Base-by-base conservation (phyloP, 2,797 vertebrate genomes). In the Sandelia bainsii region DNA sequence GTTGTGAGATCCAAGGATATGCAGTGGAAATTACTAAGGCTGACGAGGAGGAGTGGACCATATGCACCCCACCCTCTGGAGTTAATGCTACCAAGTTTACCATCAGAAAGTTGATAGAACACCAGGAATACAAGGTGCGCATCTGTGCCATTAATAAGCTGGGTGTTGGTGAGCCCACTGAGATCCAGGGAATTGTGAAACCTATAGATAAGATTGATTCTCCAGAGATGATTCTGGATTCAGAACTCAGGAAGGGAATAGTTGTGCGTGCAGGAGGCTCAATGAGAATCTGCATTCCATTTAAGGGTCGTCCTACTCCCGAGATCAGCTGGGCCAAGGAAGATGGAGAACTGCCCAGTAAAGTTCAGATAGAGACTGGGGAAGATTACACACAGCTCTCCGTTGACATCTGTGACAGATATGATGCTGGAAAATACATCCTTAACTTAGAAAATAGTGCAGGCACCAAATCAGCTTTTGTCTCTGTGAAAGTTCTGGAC, bases 41-140 rank as follows among this genome's bases (percentile, higher is more conserved):
- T 72, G 97, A 99, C 73, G 98, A 99, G 89, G 98, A 98, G 83
- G 98, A 99, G 82, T 99, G 98, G 98, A 92, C 90, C 0, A 93
- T 97, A 81, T 96, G 95, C 87, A 98, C 97, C 62, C 97, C 97
- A 87, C 95, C 96, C 51, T 93, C 94, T 75, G 98, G 98, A 70
- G 79, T 99, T 69, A 94, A 80, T 77, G 90, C 91, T 69, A 96
- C 94, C 82, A 96, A 95, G 82, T 98, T 97, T 88, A 97, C 96
- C 66, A 96, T 99, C 80, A 94, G 92, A 71, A 99, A 98, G 74
- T 94, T 99, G 75, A 95, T 57, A 71, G 98, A 99, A 91, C 96
- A 99, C 88, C 97, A 99, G 81, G 98, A 99, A 91, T 99, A 99
- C 90, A 99, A 97, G 84, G 89, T 99, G 79, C 95, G 96, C 49